Conservation (phyloP, 1,140 invertebrate genomes). For the Pseudomyrmex concolor region DNA sequence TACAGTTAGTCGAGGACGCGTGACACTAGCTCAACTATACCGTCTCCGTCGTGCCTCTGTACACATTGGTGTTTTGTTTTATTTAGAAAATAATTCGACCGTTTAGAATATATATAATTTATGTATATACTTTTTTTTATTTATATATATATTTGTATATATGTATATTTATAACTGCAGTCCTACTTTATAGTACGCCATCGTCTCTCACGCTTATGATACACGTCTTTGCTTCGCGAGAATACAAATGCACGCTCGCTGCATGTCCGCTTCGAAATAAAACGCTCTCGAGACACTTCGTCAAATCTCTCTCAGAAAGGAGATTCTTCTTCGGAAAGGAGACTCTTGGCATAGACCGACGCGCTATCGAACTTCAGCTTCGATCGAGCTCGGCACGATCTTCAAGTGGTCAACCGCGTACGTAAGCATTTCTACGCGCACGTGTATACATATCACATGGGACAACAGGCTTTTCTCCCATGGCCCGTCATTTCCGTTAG, state of each 20-base stretch:
- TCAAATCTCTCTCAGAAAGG: slow-evolving; percentile 20
- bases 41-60: slow-evolving; percentile 41
- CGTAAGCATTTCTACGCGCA: slow-evolving; percentile 24
- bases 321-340: slow-evolving; percentile 18
- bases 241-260: background rate
- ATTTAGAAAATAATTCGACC: slow-evolving; percentile 76
- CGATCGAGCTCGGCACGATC: slow-evolving; percentile 33
- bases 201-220: slow-evolving; percentile 42
- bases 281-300: slow-evolving; percentile 31
- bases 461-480: slow-evolving; percentile 25
- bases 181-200: slow-evolving; percentile 46
- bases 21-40: slow-evolving; percentile 56
- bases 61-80: slow-evolving; percentile 54
- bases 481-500: slow-evolving; percentile 35
- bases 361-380: slow-evolving; percentile 58
- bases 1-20: slow-evolving; percentile 60
- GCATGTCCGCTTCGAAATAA: slow-evolving; percentile 21
- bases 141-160: slow-evolving; percentile 62
- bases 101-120: slow-evolving; percentile 69
- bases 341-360: slow-evolving; percentile 26
- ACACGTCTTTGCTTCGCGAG: slow-evolving; percentile 28
- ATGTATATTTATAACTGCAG: slow-evolving; percentile 51
- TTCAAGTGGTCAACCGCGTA: slow-evolving; percentile 36
- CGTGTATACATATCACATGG: slow-evolving; percentile 5
- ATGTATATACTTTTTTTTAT: slow-evolving; percentile 55